A percentile compares a stretch with the other conserved stretches of the same genome.
phyloP scores from a whole-genome alignment of 2,888 invertebrate genomes.

The Chorisops tibialis region DNA sequence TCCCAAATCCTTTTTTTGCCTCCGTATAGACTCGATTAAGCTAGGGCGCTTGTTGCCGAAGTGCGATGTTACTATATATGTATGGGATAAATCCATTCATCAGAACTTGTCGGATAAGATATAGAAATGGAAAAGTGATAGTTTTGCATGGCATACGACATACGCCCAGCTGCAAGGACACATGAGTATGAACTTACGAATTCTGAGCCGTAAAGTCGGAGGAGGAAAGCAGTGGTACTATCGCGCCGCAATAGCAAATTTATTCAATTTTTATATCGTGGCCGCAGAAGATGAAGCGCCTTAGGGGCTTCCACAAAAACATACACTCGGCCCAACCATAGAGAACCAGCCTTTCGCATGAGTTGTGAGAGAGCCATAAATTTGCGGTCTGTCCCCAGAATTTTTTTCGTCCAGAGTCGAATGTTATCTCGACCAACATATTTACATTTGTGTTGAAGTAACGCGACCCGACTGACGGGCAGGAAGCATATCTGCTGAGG shows the following conservation, averaged over 20 bases:
- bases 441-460: constrained; percentile 11
- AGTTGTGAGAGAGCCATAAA: constrained; percentile 2
- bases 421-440: constrained; percentile 17
- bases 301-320: constrained; percentile 5
- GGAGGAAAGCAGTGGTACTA: constrained; percentile 14
- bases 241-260: constrained; percentile 25
- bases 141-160: neutral
- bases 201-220: neutral
- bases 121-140: constrained; percentile 28
- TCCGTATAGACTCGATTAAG: too few species aligned
- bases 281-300: constrained; percentile 12
- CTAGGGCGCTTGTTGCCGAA: too few species aligned
- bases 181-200: too few species aligned
- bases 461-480: neutral
- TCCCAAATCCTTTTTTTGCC: too few species aligned
- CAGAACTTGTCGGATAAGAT: constrained; percentile 27
- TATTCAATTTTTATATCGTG: constrained; percentile 30
- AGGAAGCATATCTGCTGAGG: neutral
- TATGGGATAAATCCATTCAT: constrained; percentile 22
- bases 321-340: neutral
- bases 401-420: neutral
- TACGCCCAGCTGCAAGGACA: neutral
- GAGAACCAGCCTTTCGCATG: neutral
- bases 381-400: constrained; percentile 10
- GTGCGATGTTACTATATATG: too few species aligned